These are phyloP conservation scores for Sparus aurata DNA, from an alignment of 2,797 vertebrate species.

Conservation along the genomic window DNA sequence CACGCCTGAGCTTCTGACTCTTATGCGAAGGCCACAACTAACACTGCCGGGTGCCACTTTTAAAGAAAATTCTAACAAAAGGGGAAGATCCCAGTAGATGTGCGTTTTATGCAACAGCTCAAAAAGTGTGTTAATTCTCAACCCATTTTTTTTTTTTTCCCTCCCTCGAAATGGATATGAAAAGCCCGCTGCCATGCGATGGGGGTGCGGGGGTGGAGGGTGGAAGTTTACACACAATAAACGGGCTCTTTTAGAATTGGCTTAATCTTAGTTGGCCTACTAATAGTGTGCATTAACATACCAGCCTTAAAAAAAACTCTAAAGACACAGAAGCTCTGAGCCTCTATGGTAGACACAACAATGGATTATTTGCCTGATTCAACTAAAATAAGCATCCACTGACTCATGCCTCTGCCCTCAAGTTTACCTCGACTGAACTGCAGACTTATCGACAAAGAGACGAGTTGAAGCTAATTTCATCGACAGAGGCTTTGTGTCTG, in stretches of 20 bases:
- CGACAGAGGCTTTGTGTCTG: slow-evolving; percentile 27
- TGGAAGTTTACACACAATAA: slow-evolving; percentile 68
- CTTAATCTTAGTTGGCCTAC: slow-evolving; percentile 73
- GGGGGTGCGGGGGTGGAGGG: slow-evolving; percentile 41
- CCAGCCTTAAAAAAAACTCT: slow-evolving; percentile 51
- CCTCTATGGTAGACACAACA: slow-evolving; percentile 24
- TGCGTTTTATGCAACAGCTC: slow-evolving; percentile 27
- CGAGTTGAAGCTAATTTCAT: slow-evolving; percentile 32
- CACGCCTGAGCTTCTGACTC: neutral
- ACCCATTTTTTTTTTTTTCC: slow-evolving; percentile 22
- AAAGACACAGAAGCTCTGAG: slow-evolving; percentile 40
- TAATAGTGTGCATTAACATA: slow-evolving; percentile 51
- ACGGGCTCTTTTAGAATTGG: slow-evolving; percentile 60
- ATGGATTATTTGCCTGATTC: slow-evolving; percentile 30
- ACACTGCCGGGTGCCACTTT: slow-evolving; percentile 1
- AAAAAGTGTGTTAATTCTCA: slow-evolving; percentile 46
- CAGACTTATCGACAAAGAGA: slow-evolving; percentile 34
- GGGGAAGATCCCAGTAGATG: neutral
- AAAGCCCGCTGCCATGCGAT: slow-evolving; percentile 38
- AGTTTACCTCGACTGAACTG: slow-evolving; percentile 41
- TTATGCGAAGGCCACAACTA: neutral
- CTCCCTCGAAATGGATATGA: slow-evolving; percentile 45
- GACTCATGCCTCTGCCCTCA: slow-evolving; percentile 25
- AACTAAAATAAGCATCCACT: slow-evolving; percentile 31
- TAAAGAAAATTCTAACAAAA: slow-evolving; percentile 9